Conservation (phyloP, 2,113 vertebrate genomes). For the Xyliphius kryptos region DNA sequence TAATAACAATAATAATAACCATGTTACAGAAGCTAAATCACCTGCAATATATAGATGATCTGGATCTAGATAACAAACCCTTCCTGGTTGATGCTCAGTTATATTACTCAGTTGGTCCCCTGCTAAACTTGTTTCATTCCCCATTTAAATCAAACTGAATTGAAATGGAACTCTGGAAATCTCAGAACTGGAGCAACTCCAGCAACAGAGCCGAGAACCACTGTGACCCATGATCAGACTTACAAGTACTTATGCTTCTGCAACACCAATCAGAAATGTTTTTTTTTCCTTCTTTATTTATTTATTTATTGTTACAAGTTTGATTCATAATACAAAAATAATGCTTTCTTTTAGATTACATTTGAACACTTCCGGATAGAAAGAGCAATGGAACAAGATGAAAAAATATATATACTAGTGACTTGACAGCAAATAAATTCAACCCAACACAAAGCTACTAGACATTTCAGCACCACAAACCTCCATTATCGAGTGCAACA, state of each 20-base stretch:
- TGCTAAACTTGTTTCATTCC: not conserved
- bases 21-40: constrained; percentile 65
- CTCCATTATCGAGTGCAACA: constrained; percentile 43
- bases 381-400: constrained; percentile 50
- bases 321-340: constrained; percentile 75
- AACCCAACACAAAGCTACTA: too few relatives aligned
- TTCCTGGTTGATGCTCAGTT: too few relatives aligned
- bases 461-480: constrained; percentile 32
- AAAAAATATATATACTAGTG: constrained; percentile 58
- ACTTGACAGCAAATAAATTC: constrained; percentile 55
- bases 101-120: too few relatives aligned
- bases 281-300: too few relatives aligned
- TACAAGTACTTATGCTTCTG: constrained; percentile 53
- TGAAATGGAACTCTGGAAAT: not conserved
- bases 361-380: constrained; percentile 70
- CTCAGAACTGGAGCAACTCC: constrained; percentile 31
- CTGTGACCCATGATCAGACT: too few relatives aligned
- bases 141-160: constrained; percentile 3
- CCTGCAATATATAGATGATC: constrained; percentile 53
- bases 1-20: too few relatives aligned
- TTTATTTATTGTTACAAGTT: constrained; percentile 67
- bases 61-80: too few relatives aligned
- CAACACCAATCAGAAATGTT: constrained; percentile 52
- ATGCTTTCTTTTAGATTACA: constrained; percentile 65
- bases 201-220: constrained; percentile 56